These are phyloP conservation scores for Glaucomys volans DNA, from an alignment of 2,113 vertebrate genomes.

Conservation along the genomic window DNA sequence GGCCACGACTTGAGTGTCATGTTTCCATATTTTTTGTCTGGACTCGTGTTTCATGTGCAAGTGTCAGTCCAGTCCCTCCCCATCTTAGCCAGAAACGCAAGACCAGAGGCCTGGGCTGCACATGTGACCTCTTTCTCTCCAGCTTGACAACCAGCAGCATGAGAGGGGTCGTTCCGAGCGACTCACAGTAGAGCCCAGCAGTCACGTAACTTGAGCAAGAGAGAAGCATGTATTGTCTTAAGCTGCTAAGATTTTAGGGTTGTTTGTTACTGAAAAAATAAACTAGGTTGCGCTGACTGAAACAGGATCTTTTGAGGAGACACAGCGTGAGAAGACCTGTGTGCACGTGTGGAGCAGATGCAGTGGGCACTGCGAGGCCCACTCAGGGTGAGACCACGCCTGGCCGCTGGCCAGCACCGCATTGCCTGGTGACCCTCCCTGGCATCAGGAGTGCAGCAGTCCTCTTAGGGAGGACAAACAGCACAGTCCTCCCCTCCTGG, in stretches of 20 bases:
- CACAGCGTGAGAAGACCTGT: too few species aligned
- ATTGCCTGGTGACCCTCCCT: background rate
- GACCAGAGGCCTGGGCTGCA: background rate
- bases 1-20: rapidly evolving
- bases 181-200: background rate
- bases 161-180: background rate
- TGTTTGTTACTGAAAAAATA: background rate
- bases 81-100: too few species aligned
- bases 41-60: background rate
- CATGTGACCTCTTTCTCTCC: too few species aligned
- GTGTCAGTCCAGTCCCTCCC: background rate
- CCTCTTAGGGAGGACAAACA: too few species aligned
- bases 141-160: background rate
- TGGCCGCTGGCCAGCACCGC: background rate
- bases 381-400: background rate
- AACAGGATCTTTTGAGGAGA: background rate
- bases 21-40: background rate
- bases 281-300: background rate
- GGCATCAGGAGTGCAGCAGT: too few species aligned
- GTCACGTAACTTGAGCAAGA: background rate
- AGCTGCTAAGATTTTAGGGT: background rate
- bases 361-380: background rate
- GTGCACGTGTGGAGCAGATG: background rate
- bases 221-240: background rate
- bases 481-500: background rate